phyloP scores from a whole-genome alignment of 2,797 vertebrate species.

The Chelon auratus region DNA sequence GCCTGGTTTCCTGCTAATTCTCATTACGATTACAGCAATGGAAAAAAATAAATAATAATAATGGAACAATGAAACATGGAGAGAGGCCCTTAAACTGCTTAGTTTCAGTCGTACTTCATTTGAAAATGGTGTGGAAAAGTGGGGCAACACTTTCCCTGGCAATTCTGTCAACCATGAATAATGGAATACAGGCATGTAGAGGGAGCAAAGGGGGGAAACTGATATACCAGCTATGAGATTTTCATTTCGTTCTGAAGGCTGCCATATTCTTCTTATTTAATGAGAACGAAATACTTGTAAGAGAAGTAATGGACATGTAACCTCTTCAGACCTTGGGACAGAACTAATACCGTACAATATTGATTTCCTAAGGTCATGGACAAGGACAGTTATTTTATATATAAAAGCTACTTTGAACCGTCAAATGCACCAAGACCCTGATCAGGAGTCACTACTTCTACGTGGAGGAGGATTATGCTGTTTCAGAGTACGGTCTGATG shows the following conservation, averaged over 20 bases:
- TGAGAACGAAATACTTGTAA: neutral
- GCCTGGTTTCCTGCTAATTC: slow-evolving; percentile 51
- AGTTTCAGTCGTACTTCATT: slow-evolving; percentile 55
- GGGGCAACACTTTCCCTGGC: slow-evolving; percentile 49
- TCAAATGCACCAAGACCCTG: neutral
- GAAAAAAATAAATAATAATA: neutral
- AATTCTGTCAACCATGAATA: slow-evolving; percentile 67
- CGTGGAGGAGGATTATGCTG: too few species aligned
- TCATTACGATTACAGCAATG: slow-evolving; percentile 32
- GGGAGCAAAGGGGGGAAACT: slow-evolving; percentile 28
- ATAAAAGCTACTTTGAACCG: neutral
- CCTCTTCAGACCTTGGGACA: neutral
- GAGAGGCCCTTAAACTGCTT: slow-evolving; percentile 42
- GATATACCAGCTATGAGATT: slow-evolving; percentile 33
- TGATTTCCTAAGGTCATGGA: slow-evolving; percentile 3
- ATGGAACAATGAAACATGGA: slow-evolving; percentile 17
- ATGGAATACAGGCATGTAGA: slow-evolving; percentile 50
- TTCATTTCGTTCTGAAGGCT: slow-evolving; percentile 41
- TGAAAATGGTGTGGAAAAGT: slow-evolving; percentile 39
- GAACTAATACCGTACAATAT: neutral
- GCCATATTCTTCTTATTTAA: slow-evolving; percentile 14
- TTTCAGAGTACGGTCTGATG: too few species aligned
- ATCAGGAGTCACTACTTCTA: neutral
- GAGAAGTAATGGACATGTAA: neutral
- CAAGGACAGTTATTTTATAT: neutral